These are phyloP conservation scores for Amphimallon solstitiale DNA, from an alignment of 2,888 invertebrate genomes.

Conservation along the genomic window DNA sequence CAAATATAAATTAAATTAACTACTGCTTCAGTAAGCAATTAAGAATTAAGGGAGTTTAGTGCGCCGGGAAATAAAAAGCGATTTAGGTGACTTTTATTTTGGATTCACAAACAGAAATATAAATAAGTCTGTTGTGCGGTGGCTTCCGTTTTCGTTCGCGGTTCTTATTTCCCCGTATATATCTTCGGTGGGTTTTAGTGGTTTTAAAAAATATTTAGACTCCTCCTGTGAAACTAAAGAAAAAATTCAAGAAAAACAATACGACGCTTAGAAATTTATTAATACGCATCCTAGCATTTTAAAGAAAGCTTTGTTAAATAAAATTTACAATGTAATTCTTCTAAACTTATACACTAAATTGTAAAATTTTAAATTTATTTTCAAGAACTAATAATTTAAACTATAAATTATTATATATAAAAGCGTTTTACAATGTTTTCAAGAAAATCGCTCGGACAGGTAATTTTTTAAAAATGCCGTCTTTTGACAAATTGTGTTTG, in stretches of 20 bases:
- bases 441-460: too few species aligned
- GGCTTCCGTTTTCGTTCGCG: slow-evolving; percentile 36
- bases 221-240: neutral
- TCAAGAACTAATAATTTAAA: too few species aligned
- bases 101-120: slow-evolving; percentile 50
- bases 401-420: too few species aligned
- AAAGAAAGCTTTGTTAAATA: too few species aligned
- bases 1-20: slow-evolving; percentile 65
- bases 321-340: too few species aligned
- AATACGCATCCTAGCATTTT: too few species aligned
- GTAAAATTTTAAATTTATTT: too few species aligned
- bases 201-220: slow-evolving; percentile 33
- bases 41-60: slow-evolving; percentile 62
- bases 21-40: slow-evolving; percentile 64
- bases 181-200: slow-evolving; percentile 19
- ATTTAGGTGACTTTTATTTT: slow-evolving; percentile 62
- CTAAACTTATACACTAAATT: too few species aligned
- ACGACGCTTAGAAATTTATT: slow-evolving; percentile 22
- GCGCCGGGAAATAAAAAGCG: slow-evolving; percentile 60
- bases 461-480: too few species aligned
- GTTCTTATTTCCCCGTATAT: slow-evolving; percentile 26
- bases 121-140: slow-evolving; percentile 35
- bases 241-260: slow-evolving; percentile 5
- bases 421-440: too few species aligned
- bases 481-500: too few species aligned